phyloP scores from a whole-genome alignment of 2,797 vertebrate genomes.

The Gallinago stenura region DNA sequence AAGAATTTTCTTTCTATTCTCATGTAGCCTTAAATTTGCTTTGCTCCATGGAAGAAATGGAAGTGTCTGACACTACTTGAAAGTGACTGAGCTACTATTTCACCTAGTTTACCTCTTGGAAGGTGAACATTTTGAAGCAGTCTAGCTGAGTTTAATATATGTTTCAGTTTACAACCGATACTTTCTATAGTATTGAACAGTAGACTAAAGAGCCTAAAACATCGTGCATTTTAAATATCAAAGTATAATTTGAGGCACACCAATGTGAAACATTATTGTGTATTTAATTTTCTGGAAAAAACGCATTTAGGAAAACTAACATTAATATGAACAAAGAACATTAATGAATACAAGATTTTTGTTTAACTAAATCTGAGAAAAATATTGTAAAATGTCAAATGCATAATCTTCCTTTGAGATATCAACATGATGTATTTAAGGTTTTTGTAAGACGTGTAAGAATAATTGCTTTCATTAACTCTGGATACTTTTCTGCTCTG shows the following conservation, averaged over 20 bases:
- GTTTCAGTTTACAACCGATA: not conserved
- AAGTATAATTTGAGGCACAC: not conserved
- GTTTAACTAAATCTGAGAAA: not conserved
- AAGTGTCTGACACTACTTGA: constrained; percentile 10
- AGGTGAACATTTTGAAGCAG: not conserved
- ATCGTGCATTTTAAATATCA: not conserved
- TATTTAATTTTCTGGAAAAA: not conserved
- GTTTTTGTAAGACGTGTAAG: not conserved
- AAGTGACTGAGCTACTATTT: not conserved
- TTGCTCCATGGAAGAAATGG: not conserved
- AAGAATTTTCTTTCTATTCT: not conserved
- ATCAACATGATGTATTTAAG: not conserved
- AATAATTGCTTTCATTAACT: not conserved
- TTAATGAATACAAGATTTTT: not conserved
- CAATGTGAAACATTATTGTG: not conserved
- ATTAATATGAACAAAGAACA: not conserved
- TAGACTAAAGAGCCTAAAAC: not conserved
- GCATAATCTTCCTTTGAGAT: not conserved
- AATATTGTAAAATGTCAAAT: not conserved
- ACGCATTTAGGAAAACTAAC: not conserved
- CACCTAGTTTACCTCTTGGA: not conserved
- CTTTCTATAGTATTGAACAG: not conserved
- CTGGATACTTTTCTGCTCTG: not conserved
- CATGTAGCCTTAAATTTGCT: constrained; percentile 6
- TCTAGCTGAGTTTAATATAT: not conserved